Evolutionary conservation across 2,888 invertebrate genomes (phyloP).

Genomic region (Atrina japonica): DNA sequence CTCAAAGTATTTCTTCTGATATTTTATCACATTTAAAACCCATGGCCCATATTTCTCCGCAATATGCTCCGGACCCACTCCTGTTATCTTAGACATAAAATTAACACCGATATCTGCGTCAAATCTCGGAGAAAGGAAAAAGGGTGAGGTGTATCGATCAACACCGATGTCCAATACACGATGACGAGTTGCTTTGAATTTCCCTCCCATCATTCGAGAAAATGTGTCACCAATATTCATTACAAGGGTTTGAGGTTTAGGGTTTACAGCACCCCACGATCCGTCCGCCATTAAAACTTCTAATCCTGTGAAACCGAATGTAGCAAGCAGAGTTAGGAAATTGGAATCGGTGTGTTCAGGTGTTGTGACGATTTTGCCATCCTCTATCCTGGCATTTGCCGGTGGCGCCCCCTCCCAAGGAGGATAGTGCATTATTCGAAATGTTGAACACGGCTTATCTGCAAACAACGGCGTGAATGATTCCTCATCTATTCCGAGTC

Average conservation of each 20-base stretch:
- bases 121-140: slow-evolving; percentile 62
- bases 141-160: slow-evolving; percentile 60
- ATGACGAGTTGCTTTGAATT: slow-evolving; percentile 61
- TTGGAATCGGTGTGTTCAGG: slow-evolving; percentile 63
- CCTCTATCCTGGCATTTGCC: slow-evolving; percentile 47
- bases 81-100: slow-evolving; percentile 52
- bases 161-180: slow-evolving; percentile 59
- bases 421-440: slow-evolving; percentile 63
- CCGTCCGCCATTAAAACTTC: slow-evolving; percentile 49
- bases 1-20: slow-evolving; percentile 55
- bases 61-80: slow-evolving; percentile 44
- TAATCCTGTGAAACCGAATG: slow-evolving; percentile 57
- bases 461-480: slow-evolving; percentile 59
- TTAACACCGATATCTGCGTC: slow-evolving; percentile 59
- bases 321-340: slow-evolving; percentile 56
- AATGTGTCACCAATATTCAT: slow-evolving; percentile 67
- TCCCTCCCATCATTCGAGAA: slow-evolving; percentile 58
- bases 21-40: slow-evolving; percentile 31
- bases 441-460: slow-evolving; percentile 57
- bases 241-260: slow-evolving; percentile 58
- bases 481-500: slow-evolving; percentile 55
- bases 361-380: slow-evolving; percentile 54
- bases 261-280: slow-evolving; percentile 58
- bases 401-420: slow-evolving; percentile 51
- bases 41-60: slow-evolving; percentile 35